A percentile compares a stretch with the other conserved stretches of the same genome.
phyloP scores from a whole-genome alignment of 2,113 vertebrate species.

The Sigmodon hispidus region DNA sequence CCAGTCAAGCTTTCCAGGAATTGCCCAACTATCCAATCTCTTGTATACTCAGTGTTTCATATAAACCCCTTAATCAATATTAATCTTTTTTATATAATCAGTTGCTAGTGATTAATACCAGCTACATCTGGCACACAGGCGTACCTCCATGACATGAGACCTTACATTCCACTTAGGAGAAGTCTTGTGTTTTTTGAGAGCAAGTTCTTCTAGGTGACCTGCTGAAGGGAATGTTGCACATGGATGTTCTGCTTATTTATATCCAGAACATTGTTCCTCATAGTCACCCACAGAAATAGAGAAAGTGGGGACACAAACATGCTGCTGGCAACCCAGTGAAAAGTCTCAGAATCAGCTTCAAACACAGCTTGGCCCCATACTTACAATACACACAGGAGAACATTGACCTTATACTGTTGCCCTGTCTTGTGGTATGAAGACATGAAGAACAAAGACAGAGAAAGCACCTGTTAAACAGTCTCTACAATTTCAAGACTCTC shows the following conservation, averaged over 20 bases:
- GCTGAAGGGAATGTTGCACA: neutral
- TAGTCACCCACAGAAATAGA: neutral
- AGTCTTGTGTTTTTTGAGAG: conserved; percentile 17
- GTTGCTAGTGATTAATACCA: too few relatives aligned
- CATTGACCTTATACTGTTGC: too few relatives aligned
- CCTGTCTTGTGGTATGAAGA: neutral
- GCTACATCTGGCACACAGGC: too few relatives aligned
- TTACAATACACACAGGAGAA: neutral
- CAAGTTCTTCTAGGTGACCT: conserved; percentile 1
- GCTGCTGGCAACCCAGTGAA: neutral
- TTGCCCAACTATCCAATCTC: too few relatives aligned
- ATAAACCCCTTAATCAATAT: too few relatives aligned
- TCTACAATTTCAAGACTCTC: neutral
- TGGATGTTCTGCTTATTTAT: neutral
- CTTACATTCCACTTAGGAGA: neutral
- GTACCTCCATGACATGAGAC: neutral
- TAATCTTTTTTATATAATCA: too few relatives aligned
- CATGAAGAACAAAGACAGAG: neutral
- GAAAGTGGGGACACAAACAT: neutral
- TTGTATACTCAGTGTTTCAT: too few relatives aligned
- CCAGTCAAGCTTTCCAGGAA: too few relatives aligned
- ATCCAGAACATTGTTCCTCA: neutral
- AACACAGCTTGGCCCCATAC: neutral
- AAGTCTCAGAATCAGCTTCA: neutral
- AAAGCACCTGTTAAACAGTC: neutral